Percentiles rank a stretch among this genome's conserved stretches.
Conservation (phyloP, 2,888 invertebrate genomes). For the Cyrtodaria siliqua region DNA sequence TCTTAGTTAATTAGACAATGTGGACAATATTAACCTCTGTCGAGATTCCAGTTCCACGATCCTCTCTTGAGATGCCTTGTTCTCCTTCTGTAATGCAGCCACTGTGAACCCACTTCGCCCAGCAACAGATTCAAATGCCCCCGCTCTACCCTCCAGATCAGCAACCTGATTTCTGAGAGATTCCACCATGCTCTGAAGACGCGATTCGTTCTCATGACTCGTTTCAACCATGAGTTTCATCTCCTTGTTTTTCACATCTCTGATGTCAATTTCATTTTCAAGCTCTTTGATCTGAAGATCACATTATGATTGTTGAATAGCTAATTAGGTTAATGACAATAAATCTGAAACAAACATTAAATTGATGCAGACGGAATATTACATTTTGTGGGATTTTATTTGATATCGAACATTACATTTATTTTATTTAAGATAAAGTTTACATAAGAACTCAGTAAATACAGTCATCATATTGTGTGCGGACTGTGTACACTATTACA, state of each 20-base stretch:
- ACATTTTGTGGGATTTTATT: too few species aligned
- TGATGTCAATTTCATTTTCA: conserved; percentile 80
- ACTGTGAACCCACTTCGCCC: conserved; percentile 83
- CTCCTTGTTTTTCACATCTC: conserved; percentile 83
- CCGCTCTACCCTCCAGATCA: conserved; percentile 80
- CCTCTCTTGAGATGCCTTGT: conserved; percentile 79
- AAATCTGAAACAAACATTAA: too few species aligned
- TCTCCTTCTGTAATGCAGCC: conserved; percentile 82
- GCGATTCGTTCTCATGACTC: conserved; percentile 79
- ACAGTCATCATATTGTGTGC: too few species aligned
- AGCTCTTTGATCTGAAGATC: conserved; percentile 77
- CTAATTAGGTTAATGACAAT: too few species aligned
- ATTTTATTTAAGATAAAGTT: too few species aligned
- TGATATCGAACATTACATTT: too few species aligned
- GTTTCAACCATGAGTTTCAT: conserved; percentile 79
- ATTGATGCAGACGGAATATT: too few species aligned
- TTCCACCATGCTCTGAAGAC: conserved; percentile 75
- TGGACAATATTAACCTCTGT: conserved; percentile 80
- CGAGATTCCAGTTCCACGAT: conserved; percentile 84
- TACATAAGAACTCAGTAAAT: too few species aligned
- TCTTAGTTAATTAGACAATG: too few species aligned
- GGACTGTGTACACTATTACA: too few species aligned
- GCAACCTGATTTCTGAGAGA: conserved; percentile 77
- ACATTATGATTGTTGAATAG: too few species aligned
- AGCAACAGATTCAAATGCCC: conserved; percentile 80